phyloP scores from a whole-genome alignment of 2,888 invertebrate species.

The Meteorus colon region DNA sequence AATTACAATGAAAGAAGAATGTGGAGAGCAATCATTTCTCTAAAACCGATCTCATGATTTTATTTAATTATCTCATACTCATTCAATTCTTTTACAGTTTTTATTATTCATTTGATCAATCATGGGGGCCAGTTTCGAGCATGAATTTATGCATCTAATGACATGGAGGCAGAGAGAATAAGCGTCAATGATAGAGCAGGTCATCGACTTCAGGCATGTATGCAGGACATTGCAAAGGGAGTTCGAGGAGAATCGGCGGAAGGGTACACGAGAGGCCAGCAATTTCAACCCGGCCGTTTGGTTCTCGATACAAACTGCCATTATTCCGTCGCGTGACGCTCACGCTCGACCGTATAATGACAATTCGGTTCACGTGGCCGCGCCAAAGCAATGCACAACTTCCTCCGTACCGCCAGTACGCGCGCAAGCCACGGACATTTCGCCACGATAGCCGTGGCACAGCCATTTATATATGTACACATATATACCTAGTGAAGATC shows the following conservation, averaged over 20 bases:
- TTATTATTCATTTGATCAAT: neutral
- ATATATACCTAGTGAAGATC: constrained; percentile 20
- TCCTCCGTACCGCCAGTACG: constrained; percentile 32
- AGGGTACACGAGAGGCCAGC: constrained; percentile 40
- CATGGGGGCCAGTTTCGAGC: neutral
- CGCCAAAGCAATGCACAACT: constrained; percentile 51
- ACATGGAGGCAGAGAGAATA: neutral
- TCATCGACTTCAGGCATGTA: constrained; percentile 38
- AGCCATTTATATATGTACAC: constrained; percentile 5
- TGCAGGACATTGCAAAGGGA: constrained; percentile 34
- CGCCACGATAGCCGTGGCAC: constrained; percentile 23
- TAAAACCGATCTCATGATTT: neutral
- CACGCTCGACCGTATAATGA: constrained; percentile 52
- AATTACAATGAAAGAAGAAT: neutral
- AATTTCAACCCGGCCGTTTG: constrained; percentile 50
- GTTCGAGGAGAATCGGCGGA: constrained; percentile 34
- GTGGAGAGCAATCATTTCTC: neutral
- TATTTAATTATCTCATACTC: neutral
- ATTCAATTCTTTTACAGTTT: neutral
- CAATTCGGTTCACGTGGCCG: constrained; percentile 54
- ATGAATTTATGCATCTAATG: constrained; percentile 20
- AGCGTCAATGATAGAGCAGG: constrained; percentile 16
- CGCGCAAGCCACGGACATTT: constrained; percentile 19
- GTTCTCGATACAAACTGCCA: constrained; percentile 49
- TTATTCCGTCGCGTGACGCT: constrained; percentile 52